Evolutionary conservation across 1,140 invertebrate species (phyloP), one percentile per base, ranked within the genome.

Genomic region (Antheraea mylitta): DNA sequence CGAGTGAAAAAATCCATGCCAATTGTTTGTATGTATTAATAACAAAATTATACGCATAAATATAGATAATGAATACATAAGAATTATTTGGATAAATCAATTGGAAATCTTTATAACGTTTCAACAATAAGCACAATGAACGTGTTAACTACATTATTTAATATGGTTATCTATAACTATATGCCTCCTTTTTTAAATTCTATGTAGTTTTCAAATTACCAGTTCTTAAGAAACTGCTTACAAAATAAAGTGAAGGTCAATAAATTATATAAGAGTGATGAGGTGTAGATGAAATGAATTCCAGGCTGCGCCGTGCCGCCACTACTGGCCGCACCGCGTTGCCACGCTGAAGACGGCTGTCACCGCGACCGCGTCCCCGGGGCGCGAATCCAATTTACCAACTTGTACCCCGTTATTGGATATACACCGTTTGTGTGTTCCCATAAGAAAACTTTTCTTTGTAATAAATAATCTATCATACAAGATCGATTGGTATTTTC

Each of bases 381-480:
- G 76, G 75, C 69, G 67, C 68, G 73, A 79, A 80, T 80, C 81
- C 78, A 82, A 82, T 82, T 82, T 81, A 73, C 77, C 74, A 77
- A 80, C 77, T 80, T 77, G 76, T 82, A 76, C 69, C 73, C 71
- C 68, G 76, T 78, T 81, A 75, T 81, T 78, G 73, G 75, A 76
- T 76, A 74, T 72, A 64, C 71, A 68, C 36, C 72, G 71, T 74
- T 71, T 74, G 73, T 65, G 70, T 64, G 60, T 30, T 75, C 69
- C 70, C 73, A 67, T 72, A 70, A 62, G 76, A 72, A 70, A 75
- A 70, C 68, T 70, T 72, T 72, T 68, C 70, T 72, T 69, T 69
- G 69, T 67, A 74, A 74, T 73, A 77, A 77, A 71, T 75, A 73
- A 68, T 66, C 59, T 65, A 64, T 62, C 58, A 66, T 68, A 72